phyloP scores from a whole-genome alignment of 2,888 invertebrate species.

The Drosophila kambysellisi region DNA sequence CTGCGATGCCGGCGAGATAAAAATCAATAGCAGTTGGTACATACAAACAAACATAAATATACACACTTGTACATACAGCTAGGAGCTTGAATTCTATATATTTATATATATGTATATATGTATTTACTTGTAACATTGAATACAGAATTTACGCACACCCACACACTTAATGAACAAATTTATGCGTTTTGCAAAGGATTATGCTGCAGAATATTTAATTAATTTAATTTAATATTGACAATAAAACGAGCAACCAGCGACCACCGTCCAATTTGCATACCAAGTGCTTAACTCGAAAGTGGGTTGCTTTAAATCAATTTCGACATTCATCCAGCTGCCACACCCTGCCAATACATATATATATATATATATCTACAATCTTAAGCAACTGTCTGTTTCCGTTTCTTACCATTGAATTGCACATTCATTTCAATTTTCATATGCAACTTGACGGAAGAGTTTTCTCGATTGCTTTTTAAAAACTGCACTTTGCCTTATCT shows the following conservation, averaged over 20 bases:
- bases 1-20: constrained; percentile 69
- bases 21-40: constrained; percentile 65
- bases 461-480: constrained; percentile 60
- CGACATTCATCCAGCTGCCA: constrained; percentile 44
- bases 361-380: constrained; percentile 11
- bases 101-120: constrained; percentile 11
- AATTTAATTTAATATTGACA: constrained; percentile 80
- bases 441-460: constrained; percentile 16
- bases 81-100: constrained; percentile 34
- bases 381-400: constrained; percentile 3
- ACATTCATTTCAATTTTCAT: neutral
- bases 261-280: constrained; percentile 67
- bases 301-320: constrained; percentile 70
- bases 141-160: constrained; percentile 54
- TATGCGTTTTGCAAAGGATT: constrained; percentile 80
- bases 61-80: constrained; percentile 17
- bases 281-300: constrained; percentile 41
- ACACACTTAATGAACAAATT: constrained; percentile 76
- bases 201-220: constrained; percentile 82
- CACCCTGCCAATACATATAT: constrained; percentile 44
- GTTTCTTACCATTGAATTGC: neutral
- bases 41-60: neutral
- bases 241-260: constrained; percentile 61
- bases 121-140: constrained; percentile 37
- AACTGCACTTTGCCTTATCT: constrained; percentile 49